Conservation (phyloP, 53 echinoderm and acorn worm species). For the Henricia sp. region DNA sequence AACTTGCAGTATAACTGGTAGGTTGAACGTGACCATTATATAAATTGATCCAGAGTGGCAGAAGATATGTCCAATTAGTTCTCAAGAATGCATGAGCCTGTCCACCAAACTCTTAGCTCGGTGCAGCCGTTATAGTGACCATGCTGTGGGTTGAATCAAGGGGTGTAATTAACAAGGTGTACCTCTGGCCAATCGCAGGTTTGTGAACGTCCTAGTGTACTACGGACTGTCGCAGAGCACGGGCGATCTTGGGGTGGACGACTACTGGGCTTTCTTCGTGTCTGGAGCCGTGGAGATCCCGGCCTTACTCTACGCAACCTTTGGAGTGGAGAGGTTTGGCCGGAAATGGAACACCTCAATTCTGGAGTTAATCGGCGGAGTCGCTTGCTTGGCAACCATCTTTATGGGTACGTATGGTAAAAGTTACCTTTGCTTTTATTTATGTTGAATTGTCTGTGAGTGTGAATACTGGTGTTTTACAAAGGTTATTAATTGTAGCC, state of each 20-base stretch:
- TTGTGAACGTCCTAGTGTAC: constrained; percentile 60
- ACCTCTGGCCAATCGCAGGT: background rate
- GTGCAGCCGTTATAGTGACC: background rate
- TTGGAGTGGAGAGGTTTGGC: constrained; percentile 29
- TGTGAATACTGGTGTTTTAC: background rate
- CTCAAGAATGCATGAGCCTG: background rate
- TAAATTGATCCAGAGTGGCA: background rate
- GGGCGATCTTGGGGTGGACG: constrained; percentile 37
- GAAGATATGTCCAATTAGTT: background rate
- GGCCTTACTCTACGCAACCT: constrained; percentile 1
- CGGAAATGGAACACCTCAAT: constrained; percentile 6
- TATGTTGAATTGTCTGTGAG: background rate
- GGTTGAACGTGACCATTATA: background rate
- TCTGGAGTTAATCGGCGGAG: constrained; percentile 25
- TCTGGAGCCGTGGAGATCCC: constrained; percentile 66
- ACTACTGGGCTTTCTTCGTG: constrained; percentile 47
- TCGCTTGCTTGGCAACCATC: constrained; percentile 22
- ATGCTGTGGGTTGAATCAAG: background rate
- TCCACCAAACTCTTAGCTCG: background rate
- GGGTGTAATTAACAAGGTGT: background rate
- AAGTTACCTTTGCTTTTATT: background rate
- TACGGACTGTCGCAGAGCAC: constrained; percentile 64
- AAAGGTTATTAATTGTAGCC: background rate
- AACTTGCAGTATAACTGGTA: constrained; percentile 58
- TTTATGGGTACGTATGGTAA: constrained; percentile 8